phyloP scores from a whole-genome alignment of 2,797 vertebrate species.

The Micropoecilia bifurca region DNA sequence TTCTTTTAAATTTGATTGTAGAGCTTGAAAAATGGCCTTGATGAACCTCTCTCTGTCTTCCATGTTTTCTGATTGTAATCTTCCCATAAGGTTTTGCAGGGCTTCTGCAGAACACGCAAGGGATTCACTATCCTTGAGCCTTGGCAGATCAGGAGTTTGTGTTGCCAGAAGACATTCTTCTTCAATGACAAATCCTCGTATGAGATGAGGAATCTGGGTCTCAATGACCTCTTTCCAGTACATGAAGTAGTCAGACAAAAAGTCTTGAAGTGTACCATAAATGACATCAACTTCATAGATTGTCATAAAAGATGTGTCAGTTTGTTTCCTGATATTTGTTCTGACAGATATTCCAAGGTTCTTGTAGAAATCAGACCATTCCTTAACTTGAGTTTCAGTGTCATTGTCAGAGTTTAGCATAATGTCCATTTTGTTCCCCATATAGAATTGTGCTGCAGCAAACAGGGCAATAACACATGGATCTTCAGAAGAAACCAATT shows the following conservation, averaged over 20 bases:
- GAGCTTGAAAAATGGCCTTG: neutral
- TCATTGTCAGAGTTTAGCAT: conserved; percentile 23
- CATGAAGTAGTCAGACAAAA: conserved; percentile 17
- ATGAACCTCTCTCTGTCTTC: neutral
- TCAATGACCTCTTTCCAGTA: neutral
- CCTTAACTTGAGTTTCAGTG: conserved; percentile 2
- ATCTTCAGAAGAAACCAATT: conserved; percentile 16
- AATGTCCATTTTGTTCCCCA: conserved; percentile 29
- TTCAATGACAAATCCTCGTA: conserved; percentile 1
- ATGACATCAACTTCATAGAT: conserved; percentile 31
- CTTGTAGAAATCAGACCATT: conserved; percentile 40
- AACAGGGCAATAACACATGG: conserved; percentile 36
- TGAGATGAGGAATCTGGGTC: rapidly evolving
- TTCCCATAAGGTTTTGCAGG: conserved; percentile 15
- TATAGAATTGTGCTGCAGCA: conserved; percentile 13
- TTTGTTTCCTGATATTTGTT: conserved; percentile 15
- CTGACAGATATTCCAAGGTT: conserved; percentile 8
- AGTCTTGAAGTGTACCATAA: conserved; percentile 29
- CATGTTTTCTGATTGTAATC: neutral
- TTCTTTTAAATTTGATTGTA: conserved; percentile 5
- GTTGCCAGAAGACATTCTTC: neutral
- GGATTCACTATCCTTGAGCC: neutral
- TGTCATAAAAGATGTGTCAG: neutral
- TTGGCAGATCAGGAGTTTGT: neutral
- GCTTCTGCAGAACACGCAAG: neutral